Conservation (phyloP, 1,140 invertebrate genomes). For the Drosophila pandora region DNA sequence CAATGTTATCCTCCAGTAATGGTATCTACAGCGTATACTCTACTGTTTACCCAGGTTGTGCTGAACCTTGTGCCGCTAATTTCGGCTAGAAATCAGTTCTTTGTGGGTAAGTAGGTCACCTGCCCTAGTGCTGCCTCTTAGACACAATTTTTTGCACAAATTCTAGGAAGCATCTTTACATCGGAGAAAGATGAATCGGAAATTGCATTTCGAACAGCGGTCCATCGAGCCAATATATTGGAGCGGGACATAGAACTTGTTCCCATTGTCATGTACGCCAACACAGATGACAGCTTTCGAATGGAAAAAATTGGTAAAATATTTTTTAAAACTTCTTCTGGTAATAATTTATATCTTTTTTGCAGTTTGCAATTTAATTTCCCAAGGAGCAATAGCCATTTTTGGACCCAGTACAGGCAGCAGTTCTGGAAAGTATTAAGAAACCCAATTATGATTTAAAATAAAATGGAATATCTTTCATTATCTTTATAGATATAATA, state of each 20-base stretch:
- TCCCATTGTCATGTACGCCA: constrained; percentile 75
- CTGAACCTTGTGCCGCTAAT: constrained; percentile 23
- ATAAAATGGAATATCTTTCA: neutral
- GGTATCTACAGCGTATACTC: constrained; percentile 37
- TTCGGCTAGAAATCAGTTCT: constrained; percentile 58
- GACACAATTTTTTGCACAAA: neutral
- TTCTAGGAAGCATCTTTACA: constrained; percentile 84
- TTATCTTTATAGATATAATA: constrained; percentile 85
- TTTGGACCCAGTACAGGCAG: constrained; percentile 90
- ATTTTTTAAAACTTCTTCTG: neutral
- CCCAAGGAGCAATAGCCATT: constrained; percentile 89
- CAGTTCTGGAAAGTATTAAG: constrained; percentile 84
- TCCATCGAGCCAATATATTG: constrained; percentile 84
- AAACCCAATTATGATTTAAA: accelerated
- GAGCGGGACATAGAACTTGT: constrained; percentile 78
- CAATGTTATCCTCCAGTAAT: constrained; percentile 17
- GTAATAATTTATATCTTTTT: neutral
- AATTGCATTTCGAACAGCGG: constrained; percentile 84
- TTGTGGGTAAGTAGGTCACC: constrained; percentile 71
- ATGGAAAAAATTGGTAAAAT: constrained; percentile 83
- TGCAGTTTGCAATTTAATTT: constrained; percentile 86
- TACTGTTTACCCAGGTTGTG: constrained; percentile 24
- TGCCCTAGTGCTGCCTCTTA: constrained; percentile 4
- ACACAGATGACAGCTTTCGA: constrained; percentile 84
- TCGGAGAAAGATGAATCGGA: constrained; percentile 83